Conservation (phyloP, 2,113 vertebrate genomes). For the Hippotragus niger region DNA sequence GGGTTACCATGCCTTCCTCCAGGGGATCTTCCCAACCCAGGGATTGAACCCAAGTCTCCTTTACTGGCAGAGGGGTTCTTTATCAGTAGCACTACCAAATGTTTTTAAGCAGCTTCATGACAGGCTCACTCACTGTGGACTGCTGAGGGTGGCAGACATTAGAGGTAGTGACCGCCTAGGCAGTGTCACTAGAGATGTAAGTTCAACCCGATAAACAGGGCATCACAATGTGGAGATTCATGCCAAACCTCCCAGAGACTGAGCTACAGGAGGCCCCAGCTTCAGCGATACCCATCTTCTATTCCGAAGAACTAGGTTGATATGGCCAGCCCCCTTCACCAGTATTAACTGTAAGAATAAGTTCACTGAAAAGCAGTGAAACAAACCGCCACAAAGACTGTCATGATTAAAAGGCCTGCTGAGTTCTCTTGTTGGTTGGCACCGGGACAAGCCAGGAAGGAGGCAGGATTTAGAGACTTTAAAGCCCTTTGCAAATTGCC, state of each 20-base stretch:
- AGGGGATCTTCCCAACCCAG: neutral
- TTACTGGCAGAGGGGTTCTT: neutral
- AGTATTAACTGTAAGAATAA: neutral
- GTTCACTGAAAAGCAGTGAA: conserved; percentile 36
- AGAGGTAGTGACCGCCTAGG: neutral
- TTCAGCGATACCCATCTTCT: neutral
- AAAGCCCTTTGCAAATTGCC: conserved; percentile 34
- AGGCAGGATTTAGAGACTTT: neutral
- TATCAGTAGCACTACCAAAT: neutral
- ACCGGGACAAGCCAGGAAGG: neutral
- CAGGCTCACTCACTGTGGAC: neutral
- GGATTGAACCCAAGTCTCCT: neutral
- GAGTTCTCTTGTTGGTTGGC: neutral
- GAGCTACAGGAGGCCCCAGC: neutral
- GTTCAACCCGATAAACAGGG: neutral
- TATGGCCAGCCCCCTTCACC: neutral
- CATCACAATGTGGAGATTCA: neutral
- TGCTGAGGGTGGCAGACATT: neutral
- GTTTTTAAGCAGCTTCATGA: neutral
- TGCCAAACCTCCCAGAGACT: neutral
- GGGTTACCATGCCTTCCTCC: neutral
- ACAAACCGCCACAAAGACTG: neutral
- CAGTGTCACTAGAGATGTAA: neutral
- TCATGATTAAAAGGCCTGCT: neutral
- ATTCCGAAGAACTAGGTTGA: neutral